Evolutionary conservation across 2,797 vertebrate species (phyloP), one percentile per base, ranked within the genome.

Genomic region (Fringilla coelebs): DNA sequence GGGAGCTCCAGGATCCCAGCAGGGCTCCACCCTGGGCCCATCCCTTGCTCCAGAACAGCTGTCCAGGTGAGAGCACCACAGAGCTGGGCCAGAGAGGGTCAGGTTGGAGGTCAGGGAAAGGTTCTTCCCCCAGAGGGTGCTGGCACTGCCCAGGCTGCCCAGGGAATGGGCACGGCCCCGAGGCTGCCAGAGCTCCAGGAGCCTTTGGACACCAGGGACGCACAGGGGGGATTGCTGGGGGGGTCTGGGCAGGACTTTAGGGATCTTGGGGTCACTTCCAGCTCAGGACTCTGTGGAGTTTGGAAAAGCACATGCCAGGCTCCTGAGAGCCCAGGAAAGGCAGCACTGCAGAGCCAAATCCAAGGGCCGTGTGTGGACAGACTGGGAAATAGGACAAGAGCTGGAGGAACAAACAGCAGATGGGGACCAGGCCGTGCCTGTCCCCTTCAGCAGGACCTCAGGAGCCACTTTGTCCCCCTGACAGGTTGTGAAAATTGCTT

Each of bases 121-220:
- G 4, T 7, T 6, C 48, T 43, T 9, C 22, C 19, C 41, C 32
- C 63, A 15, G 48, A 68, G 31, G 52, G 31, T 54, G 48, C 49
- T 55, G 85, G 70, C 70, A 61, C 54, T 88, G 86, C 7, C 5
- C 45, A 43, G 61, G n/a, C 20, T 67, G 13, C 76, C 34, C 77
- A 62, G 55, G 48, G 62, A 75, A 54, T 62, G 86, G 62, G 12
- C 55, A 36, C 4, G 0, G 55, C 71, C 41, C 55, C 1, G 12
- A 62, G 63, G 36, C 71, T 75, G 41, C 18, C 41, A 15, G 40
- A 67, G 46, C 25, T 81, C 11, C 14, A 32, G n/a, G 61, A 28
- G 62, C 0, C 0, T 14, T 51, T 6, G 51, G 51, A 10, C 28
- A 58, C 6, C 7, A 28, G 45, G 38, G 6, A 17, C 15, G 34